A percentile compares a stretch with the other conserved stretches of the same genome.
Evolutionary conservation across 2,797 vertebrate genomes (phyloP).

Genomic region (Sebastes ruberrimus): DNA sequence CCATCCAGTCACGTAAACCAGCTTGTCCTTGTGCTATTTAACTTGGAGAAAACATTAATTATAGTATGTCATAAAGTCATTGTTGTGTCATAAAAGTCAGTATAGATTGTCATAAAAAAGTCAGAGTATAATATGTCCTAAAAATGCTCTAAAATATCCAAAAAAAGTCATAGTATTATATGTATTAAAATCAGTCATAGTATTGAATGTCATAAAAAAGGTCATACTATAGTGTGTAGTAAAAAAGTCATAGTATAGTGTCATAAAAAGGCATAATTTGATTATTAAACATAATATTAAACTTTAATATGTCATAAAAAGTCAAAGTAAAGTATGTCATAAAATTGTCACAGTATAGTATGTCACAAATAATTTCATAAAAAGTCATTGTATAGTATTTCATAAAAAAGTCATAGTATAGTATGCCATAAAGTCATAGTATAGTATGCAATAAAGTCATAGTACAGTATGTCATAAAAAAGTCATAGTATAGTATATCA

Average conservation of each 20-base stretch:
- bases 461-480: too few species aligned
- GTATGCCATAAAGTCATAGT: too few species aligned
- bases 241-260: not conserved
- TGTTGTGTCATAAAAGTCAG: not conserved
- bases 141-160: not conserved
- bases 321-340: not conserved
- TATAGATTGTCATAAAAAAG: not conserved
- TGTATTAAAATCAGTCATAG: not conserved
- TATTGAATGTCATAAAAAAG: not conserved
- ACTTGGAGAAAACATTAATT: not conserved
- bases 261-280: not conserved
- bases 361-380: too few species aligned
- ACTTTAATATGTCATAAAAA: too few species aligned
- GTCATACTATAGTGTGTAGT: not conserved
- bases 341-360: not conserved
- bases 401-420: not conserved
- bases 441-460: too few species aligned
- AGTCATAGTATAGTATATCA: too few species aligned
- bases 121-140: not conserved
- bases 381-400: not conserved
- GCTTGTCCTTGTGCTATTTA: conserved; percentile 9
- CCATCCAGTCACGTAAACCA: not conserved
- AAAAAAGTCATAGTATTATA: not conserved
- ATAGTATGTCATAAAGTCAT: not conserved
- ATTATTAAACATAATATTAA: too few species aligned